A percentile compares a stretch with the other conserved stretches of the same genome.
These are phyloP conservation scores for Neomorphus geoffroyi DNA, from an alignment of 2,797 vertebrate species.

Conservation along the genomic window DNA sequence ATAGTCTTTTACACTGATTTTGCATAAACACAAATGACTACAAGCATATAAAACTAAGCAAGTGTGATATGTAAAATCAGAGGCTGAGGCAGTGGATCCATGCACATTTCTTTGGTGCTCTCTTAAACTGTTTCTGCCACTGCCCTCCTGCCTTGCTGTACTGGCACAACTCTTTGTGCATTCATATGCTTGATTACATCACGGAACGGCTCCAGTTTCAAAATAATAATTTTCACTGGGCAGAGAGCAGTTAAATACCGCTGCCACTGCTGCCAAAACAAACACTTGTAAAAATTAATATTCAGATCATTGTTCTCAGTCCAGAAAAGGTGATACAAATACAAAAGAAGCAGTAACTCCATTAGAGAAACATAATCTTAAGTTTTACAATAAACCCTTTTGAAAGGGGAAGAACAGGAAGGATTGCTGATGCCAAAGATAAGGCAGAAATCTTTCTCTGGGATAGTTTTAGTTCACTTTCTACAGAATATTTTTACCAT, in stretches of 20 bases:
- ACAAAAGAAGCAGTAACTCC: neutral
- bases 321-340: neutral
- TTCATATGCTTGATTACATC: neutral
- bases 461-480: neutral
- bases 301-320: neutral
- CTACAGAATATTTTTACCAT: neutral
- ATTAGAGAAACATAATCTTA: neutral
- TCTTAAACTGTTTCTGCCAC: neutral
- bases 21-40: neutral
- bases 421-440: neutral
- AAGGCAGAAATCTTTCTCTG: neutral
- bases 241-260: neutral
- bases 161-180: neutral
- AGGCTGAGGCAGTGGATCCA: neutral
- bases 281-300: neutral
- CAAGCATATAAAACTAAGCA: neutral
- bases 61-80: neutral
- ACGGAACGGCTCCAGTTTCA: neutral
- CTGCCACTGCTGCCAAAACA: conserved; percentile 1
- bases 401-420: neutral
- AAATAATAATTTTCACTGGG: neutral
- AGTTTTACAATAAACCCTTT: neutral
- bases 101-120: neutral
- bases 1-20: neutral
- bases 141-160: neutral